A percentile compares a stretch with the other conserved stretches of the same genome.
Evolutionary conservation across 2,797 vertebrate genomes (phyloP).

Genomic region (Gephyroberyx darwinii): DNA sequence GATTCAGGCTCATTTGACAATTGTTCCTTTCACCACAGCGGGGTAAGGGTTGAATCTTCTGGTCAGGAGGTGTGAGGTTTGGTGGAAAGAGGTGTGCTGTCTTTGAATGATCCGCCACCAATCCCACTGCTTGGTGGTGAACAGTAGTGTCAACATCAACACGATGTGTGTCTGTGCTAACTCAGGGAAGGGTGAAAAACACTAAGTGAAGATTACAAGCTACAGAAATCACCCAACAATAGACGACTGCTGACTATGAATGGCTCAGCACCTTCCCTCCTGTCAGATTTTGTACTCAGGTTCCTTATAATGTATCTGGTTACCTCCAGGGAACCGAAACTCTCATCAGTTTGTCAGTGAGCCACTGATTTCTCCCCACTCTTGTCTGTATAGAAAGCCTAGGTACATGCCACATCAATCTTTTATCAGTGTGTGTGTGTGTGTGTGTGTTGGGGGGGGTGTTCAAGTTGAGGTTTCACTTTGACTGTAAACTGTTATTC

Average conservation of each 20-base stretch:
- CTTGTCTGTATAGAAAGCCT: conserved; percentile 23
- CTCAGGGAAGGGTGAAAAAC: conserved; percentile 32
- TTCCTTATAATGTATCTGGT: conserved; percentile 37
- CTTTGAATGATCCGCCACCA: too few species aligned
- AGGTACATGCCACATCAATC: conserved; percentile 36
- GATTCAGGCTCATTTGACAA: too few species aligned
- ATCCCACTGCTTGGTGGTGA: background rate
- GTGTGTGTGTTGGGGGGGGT: conserved; percentile 11
- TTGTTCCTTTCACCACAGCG: too few species aligned
- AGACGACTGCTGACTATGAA: background rate
- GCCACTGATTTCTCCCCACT: conserved; percentile 27
- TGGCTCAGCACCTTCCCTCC: background rate
- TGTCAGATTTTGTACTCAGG: conserved; percentile 29
- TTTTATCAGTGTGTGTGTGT: conserved; percentile 45
- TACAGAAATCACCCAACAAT: background rate
- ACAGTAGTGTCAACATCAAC: background rate
- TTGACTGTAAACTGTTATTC: conserved; percentile 23
- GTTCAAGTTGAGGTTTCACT: conserved; percentile 31
- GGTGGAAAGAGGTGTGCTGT: background rate
- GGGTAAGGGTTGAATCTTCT: too few species aligned
- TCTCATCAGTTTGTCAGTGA: conserved; percentile 21
- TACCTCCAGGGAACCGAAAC: conserved; percentile 29
- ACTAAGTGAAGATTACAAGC: background rate
- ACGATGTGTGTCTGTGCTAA: background rate
- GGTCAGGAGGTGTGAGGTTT: background rate